These are phyloP conservation scores for Spea multiplicata DNA, from an alignment of 2,113 vertebrate species.

Conservation along the genomic window DNA sequence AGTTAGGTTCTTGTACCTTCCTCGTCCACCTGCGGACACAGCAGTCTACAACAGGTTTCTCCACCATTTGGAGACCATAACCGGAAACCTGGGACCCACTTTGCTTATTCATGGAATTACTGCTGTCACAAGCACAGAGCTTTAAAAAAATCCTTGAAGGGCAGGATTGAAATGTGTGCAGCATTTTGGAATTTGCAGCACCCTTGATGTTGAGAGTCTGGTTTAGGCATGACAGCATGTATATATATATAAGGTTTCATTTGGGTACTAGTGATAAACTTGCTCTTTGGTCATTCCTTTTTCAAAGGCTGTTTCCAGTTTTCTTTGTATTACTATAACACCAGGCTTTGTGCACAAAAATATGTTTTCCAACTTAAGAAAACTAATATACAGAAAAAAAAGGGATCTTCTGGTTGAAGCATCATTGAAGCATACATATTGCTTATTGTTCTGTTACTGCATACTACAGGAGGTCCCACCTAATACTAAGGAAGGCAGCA, in stretches of 20 bases:
- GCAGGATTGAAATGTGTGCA: neutral
- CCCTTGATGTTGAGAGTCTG: neutral
- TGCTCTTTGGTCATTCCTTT: too few relatives aligned
- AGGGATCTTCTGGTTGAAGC: too few relatives aligned
- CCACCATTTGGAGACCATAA: conserved; percentile 81
- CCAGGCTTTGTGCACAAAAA: too few relatives aligned
- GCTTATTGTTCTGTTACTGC: neutral
- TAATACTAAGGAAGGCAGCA: neutral
- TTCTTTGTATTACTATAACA: too few relatives aligned
- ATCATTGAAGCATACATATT: neutral
- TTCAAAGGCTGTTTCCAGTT: too few relatives aligned
- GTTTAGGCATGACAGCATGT: neutral
- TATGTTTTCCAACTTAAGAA: too few relatives aligned
- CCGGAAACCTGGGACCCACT: conserved; percentile 79
- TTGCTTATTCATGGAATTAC: conserved; percentile 86
- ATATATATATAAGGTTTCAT: neutral
- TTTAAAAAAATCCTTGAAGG: conserved; percentile 58
- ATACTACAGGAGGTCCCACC: neutral
- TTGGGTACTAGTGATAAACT: too few relatives aligned
- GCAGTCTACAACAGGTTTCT: conserved; percentile 75
- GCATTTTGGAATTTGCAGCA: neutral
- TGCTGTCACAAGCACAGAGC: conserved; percentile 85
- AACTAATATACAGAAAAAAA: too few relatives aligned
- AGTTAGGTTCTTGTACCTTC: conserved; percentile 84
- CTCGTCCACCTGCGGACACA: conserved; percentile 81